These are phyloP conservation scores for Atta colombica DNA, from an alignment of 1,140 invertebrate genomes.

Conservation along the genomic window DNA sequence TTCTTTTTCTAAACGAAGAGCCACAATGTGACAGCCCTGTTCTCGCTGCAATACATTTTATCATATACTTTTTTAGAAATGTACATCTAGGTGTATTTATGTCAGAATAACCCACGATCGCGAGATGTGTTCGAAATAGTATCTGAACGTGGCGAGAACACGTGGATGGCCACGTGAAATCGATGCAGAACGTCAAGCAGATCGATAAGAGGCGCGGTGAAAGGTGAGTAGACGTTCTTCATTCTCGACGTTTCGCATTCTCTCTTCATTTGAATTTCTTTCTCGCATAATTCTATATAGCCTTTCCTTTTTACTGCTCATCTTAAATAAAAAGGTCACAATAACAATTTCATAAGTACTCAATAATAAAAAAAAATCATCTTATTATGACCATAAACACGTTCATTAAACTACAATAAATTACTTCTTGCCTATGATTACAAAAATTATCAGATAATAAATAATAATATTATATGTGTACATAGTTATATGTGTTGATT, in stretches of 20 bases:
- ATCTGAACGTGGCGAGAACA: constrained; percentile 52
- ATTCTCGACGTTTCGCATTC: not conserved
- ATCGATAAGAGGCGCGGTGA: constrained; percentile 32
- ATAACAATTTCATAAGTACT: not conserved
- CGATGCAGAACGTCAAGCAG: constrained; percentile 8
- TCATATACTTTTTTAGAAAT: constrained; percentile 34
- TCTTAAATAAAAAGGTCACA: constrained; percentile 39
- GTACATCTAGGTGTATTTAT: constrained; percentile 21
- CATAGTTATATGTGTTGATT: too few species aligned
- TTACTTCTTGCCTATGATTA: not conserved
- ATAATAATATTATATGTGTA: too few species aligned
- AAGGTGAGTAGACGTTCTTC: constrained; percentile 38
- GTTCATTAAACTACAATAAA: not conserved
- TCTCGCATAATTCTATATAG: constrained; percentile 8
- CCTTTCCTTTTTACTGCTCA: constrained; percentile 28
- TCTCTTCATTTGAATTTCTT: constrained; percentile 32
- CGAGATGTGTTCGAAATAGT: constrained; percentile 37
- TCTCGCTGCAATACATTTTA: not conserved
- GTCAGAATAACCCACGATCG: constrained; percentile 33
- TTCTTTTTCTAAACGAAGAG: not conserved
- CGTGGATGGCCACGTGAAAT: constrained; percentile 69
- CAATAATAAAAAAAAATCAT: not conserved
- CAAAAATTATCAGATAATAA: not conserved
- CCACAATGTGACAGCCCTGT: not conserved
- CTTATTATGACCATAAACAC: not conserved